Conservation (phyloP, 2,888 invertebrate species). For the Caenorhabditis becei region DNA sequence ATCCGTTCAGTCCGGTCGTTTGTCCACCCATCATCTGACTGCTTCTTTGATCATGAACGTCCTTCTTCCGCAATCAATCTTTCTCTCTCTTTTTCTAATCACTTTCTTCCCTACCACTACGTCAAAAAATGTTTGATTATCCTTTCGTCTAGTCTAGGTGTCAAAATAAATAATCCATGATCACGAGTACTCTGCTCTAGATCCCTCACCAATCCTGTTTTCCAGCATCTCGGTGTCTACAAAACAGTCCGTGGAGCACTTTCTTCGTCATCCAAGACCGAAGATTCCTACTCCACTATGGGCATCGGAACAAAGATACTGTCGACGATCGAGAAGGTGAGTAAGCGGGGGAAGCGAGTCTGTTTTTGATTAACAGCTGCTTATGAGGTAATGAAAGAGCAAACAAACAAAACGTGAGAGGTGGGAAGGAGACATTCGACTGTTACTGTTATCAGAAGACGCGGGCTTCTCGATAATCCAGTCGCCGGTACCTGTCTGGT, state of each 20-base stretch:
- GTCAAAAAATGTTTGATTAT: constrained; percentile 14
- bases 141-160: not conserved
- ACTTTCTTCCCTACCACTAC: constrained; percentile 2
- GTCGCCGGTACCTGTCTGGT: constrained; percentile 11
- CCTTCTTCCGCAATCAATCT: constrained; percentile 25
- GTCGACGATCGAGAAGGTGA: constrained; percentile 48
- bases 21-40: constrained; percentile 26
- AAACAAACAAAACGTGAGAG: constrained; percentile 28
- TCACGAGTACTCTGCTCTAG: not conserved
- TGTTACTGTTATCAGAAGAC: constrained; percentile 44
- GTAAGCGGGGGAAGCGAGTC: constrained; percentile 22
- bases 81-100: constrained; percentile 6
- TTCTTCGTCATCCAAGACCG: not conserved
- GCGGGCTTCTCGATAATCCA: constrained; percentile 4
- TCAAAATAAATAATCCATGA: constrained; percentile 4
- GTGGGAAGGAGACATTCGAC: constrained; percentile 11
- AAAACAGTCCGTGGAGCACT: constrained; percentile 38
- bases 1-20: constrained; percentile 2
- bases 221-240: constrained; percentile 58
- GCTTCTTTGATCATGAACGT: constrained; percentile 42
- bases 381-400: constrained; percentile 31
- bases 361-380: constrained; percentile 23
- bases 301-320: constrained; percentile 42
- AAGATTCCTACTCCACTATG: constrained; percentile 31
- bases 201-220: not conserved